These are phyloP conservation scores for Synanthedon andrenaeformis DNA, from an alignment of 2,888 invertebrate genomes.

Conservation along the genomic window DNA sequence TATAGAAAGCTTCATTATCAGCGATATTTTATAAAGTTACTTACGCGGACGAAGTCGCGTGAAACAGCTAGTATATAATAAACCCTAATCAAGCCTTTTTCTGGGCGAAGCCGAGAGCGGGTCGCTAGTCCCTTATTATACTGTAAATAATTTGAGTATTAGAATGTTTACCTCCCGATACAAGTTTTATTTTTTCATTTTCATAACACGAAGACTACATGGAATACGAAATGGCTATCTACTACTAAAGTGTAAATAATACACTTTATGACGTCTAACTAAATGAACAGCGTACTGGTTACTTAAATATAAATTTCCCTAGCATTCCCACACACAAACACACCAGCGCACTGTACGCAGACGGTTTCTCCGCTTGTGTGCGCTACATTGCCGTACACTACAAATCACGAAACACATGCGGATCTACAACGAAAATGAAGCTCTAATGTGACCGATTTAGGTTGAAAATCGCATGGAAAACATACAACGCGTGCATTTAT, in stretches of 20 bases:
- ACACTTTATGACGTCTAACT: slow-evolving; percentile 32
- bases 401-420: slow-evolving; percentile 7
- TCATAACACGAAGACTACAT: too few relatives aligned
- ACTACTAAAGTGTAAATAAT: not conserved
- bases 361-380: slow-evolving; percentile 23
- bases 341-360: slow-evolving; percentile 18
- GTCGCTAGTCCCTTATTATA: too few relatives aligned
- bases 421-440: slow-evolving; percentile 14
- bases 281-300: slow-evolving; percentile 42
- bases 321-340: slow-evolving; percentile 55
- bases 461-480: slow-evolving; percentile 9
- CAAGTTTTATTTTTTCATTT: too few relatives aligned
- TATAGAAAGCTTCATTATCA: too few relatives aligned
- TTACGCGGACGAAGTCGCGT: too few relatives aligned
- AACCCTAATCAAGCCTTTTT: too few relatives aligned
- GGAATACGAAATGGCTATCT: too few relatives aligned
- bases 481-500: slow-evolving; percentile 20
- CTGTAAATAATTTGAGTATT: too few relatives aligned
- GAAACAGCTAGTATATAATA: too few relatives aligned
- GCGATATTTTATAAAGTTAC: too few relatives aligned
- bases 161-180: too few relatives aligned
- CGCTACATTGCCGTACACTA: slow-evolving; percentile 29
- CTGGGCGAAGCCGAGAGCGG: too few relatives aligned
- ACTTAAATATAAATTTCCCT: slow-evolving; percentile 58
- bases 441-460: slow-evolving; percentile 21